Conservation (phyloP, 2,888 invertebrate species). For the Acanthoscelides obtectus region DNA sequence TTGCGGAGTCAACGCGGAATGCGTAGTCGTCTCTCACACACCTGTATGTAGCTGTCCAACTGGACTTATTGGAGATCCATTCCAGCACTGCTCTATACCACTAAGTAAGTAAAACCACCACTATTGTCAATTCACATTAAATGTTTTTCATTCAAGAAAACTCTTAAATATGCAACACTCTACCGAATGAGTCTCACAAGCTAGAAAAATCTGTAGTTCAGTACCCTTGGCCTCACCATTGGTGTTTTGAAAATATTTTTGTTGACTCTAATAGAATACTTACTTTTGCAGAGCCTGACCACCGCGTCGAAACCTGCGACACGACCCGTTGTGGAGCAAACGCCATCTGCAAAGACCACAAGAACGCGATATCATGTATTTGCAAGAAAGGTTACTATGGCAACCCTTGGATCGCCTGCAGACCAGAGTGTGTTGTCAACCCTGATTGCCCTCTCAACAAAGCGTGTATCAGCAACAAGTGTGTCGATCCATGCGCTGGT, state of each 20-base stretch:
- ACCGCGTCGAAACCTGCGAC: constrained; percentile 57
- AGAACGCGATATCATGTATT: constrained; percentile 63
- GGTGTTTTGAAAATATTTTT: too few relatives aligned
- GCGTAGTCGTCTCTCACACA: constrained; percentile 65
- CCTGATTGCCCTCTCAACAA: constrained; percentile 67
- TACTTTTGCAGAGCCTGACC: constrained; percentile 35
- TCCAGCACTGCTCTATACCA: constrained; percentile 65
- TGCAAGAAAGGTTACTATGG: constrained; percentile 74
- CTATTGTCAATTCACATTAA: too few relatives aligned
- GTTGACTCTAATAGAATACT: too few relatives aligned
- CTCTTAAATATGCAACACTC: too few relatives aligned
- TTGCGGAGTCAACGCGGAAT: constrained; percentile 70
- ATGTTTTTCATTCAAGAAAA: too few relatives aligned
- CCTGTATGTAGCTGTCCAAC: constrained; percentile 68
- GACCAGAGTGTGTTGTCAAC: constrained; percentile 78
- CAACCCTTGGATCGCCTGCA: constrained; percentile 72
- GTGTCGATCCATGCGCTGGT: constrained; percentile 70
- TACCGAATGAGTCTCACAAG: too few relatives aligned
- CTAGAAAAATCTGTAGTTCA: too few relatives aligned
- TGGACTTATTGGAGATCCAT: constrained; percentile 71
- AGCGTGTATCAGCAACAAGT: constrained; percentile 74
- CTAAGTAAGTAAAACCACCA: constrained; percentile 50
- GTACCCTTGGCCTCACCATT: too few relatives aligned
- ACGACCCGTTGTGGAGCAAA: constrained; percentile 70
- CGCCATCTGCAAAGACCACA: constrained; percentile 62